Evolutionary conservation across 2,797 vertebrate species (phyloP).

Genomic region (Lagodon rhomboides): DNA sequence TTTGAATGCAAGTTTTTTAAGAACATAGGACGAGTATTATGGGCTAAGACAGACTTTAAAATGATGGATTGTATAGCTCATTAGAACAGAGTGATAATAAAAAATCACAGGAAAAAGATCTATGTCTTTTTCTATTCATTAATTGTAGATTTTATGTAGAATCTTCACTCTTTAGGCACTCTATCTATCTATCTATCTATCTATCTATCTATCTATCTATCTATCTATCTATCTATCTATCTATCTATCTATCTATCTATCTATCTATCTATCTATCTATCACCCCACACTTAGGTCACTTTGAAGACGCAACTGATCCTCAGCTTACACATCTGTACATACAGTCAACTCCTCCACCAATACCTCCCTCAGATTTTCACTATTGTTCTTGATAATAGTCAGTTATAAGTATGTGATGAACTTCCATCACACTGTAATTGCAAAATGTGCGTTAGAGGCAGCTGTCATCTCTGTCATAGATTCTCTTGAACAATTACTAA

Average conservation of each 20-base stretch:
- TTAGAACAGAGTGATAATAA: background rate
- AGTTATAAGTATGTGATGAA: slow-evolving; percentile 1
- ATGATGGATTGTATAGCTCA: background rate
- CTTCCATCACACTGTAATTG: background rate
- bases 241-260: no score
- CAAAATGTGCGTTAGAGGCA: slow-evolving; percentile 9
- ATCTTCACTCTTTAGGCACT: background rate
- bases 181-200: no score
- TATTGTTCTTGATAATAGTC: background rate
- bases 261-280: no score
- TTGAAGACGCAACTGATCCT: background rate
- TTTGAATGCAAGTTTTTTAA: slow-evolving; percentile 10
- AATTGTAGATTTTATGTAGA: background rate
- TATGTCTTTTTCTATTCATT: background rate
- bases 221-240: no score
- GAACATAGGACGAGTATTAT: background rate
- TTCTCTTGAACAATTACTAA: background rate
- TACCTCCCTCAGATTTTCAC: background rate
- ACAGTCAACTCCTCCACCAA: background rate
- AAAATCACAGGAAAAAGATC: background rate
- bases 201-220: no score
- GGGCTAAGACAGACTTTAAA: background rate
- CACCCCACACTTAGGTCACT: no score
- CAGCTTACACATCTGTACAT: background rate
- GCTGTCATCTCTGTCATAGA: background rate